phyloP scores from a whole-genome alignment of 2,888 invertebrate genomes.

The Clostera curtula region DNA sequence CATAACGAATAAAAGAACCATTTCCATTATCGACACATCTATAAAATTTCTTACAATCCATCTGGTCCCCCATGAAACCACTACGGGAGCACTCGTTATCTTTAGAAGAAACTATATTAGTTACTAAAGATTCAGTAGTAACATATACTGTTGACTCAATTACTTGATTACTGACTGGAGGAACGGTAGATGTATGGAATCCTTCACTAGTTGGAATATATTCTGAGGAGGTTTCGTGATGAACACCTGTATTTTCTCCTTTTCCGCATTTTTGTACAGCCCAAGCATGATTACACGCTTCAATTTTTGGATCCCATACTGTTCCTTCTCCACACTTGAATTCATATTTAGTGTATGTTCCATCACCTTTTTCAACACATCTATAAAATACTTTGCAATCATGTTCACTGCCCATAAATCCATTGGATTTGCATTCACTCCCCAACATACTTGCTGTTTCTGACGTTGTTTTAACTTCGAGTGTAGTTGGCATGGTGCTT shows the following conservation, averaged over 20 bases:
- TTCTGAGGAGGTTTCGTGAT: conserved; percentile 7
- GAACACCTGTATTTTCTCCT: conserved; percentile 1
- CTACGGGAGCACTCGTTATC: conserved; percentile 33
- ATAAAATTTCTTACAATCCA: conserved; percentile 80
- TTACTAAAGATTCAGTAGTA: too few relatives aligned
- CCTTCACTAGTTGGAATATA: too few relatives aligned
- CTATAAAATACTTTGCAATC: conserved; percentile 79
- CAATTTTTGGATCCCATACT: conserved; percentile 74
- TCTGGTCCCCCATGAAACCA: conserved; percentile 74
- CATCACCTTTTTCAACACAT: conserved; percentile 78
- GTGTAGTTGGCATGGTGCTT: conserved; percentile 7
- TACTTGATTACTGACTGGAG: too few relatives aligned
- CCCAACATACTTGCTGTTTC: conserved; percentile 2
- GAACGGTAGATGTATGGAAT: too few relatives aligned
- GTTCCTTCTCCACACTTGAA: conserved; percentile 81
- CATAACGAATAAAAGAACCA: conserved; percentile 63
- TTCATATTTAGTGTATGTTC: conserved; percentile 73
- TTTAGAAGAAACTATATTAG: too few relatives aligned
- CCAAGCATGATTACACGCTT: conserved; percentile 76
- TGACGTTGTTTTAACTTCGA: conserved; percentile 6
- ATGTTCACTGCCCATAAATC: conserved; percentile 76
- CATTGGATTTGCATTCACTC: conserved; percentile 53
- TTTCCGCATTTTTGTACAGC: conserved; percentile 48
- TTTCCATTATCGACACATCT: conserved; percentile 75
- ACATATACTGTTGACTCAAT: too few relatives aligned